Base-by-base conservation (phyloP, 2,113 vertebrate species). In the Calyptommatus sinebrachiatus region DNA sequence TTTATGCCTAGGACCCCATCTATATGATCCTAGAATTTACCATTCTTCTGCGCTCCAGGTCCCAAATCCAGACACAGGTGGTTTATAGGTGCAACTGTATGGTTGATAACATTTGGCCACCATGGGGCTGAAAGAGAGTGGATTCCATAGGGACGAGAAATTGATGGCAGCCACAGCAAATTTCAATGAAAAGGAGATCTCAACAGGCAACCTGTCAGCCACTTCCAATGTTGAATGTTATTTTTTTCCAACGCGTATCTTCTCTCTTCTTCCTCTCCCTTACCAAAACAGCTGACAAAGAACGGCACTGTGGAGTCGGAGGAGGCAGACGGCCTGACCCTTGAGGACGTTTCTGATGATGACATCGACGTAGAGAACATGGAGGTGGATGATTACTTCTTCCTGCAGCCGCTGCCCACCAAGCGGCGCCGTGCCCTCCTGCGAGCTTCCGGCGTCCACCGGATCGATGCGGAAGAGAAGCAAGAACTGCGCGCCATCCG, bases 351-450 rank as follows among this genome's bases (percentile, higher is more conserved):
- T 5, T 99, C 98, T 0, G 98, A 99, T 3, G 97, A 99, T 71
- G 98, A 99, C 77, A 96, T 99, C 10, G 97, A 99, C 0, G 96
- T 97, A 91, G 97, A 98, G 67, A 96, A 94, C 0, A 95, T 99
- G 88, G 97, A 99, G 86, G 98, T 99, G 91, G 98, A 99, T 2
- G 98, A 99, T 82, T 99, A 97, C 69, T 99, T 99, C 92, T 99
- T 99, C 90, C 96, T 99, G 46, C 98, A 99, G 93, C 98, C 98
- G 0, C 93, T 99, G 86, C 97, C 98, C 79, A 99, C 98, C 21
- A 99, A 99, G 78, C 94, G 97, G 7, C 97, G 98, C 1, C 95
- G 98, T 1, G 97, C 98, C 1, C 91, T 99, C 65, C 94, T 99
- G 20, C 91, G 98, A 20, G 97, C 98, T 45, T 97, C 98, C 0